These are phyloP conservation scores for Anthopleura sola DNA, from an alignment of 64 coral and sea anemone species.

Conservation along the genomic window DNA sequence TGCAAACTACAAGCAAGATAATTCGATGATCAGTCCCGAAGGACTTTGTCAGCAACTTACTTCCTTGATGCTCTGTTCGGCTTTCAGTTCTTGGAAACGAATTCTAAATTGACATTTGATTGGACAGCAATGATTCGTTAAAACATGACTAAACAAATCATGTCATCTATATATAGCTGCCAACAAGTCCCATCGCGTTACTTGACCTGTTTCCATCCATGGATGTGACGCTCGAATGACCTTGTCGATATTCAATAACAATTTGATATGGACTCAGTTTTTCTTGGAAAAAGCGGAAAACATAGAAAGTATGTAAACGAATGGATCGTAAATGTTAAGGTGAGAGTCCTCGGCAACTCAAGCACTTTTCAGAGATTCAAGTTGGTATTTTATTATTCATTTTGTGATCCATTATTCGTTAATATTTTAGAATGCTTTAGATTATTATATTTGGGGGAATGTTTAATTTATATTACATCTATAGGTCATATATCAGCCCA, in stretches of 20 bases:
- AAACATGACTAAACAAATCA: background rate
- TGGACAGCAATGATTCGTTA: too few species aligned
- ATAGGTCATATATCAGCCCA: too few species aligned
- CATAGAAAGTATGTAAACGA: too few species aligned
- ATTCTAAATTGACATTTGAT: background rate
- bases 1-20: background rate
- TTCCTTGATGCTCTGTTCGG: background rate
- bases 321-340: too few species aligned
- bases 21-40: too few species aligned
- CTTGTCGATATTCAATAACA: background rate
- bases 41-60: background rate
- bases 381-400: too few species aligned
- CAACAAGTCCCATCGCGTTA: background rate
- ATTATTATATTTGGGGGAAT: too few species aligned
- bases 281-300: background rate
- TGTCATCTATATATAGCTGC: background rate
- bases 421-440: too few species aligned
- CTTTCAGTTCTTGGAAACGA: constrained; percentile 7
- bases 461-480: too few species aligned
- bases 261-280: background rate
- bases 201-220: background rate
- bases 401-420: too few species aligned
- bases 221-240: background rate
- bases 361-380: too few species aligned
- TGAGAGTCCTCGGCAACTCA: too few species aligned